These are phyloP conservation scores for Cyanoderma ruficeps DNA, from an alignment of 2,113 vertebrate species.

Conservation along the genomic window DNA sequence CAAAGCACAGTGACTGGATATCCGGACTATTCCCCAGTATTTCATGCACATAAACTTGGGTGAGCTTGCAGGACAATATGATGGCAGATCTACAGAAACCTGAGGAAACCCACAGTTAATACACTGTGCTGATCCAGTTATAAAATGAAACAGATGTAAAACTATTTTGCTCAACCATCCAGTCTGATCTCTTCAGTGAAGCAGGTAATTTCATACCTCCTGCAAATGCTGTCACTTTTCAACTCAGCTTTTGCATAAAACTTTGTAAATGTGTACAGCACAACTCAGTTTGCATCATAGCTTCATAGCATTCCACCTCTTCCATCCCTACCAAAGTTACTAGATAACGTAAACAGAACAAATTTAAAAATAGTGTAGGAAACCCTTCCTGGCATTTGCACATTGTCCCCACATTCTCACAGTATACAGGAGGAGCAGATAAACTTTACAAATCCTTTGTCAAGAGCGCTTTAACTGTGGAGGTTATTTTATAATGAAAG, in stretches of 20 bases:
- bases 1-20: not conserved
- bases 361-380: not conserved
- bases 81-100: not conserved
- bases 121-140: not conserved
- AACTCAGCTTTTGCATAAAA: not conserved
- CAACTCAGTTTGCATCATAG: not conserved
- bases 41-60: not conserved
- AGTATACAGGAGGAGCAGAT: not conserved
- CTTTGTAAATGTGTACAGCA: not conserved
- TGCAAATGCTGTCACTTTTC: not conserved
- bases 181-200: not conserved
- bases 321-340: not conserved
- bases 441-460: not conserved
- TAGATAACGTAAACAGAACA: not conserved
- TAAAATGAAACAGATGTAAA: not conserved
- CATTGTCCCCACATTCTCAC: not conserved
- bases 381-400: not conserved
- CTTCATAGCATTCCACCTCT: not conserved
- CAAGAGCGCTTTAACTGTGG: not conserved
- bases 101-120: not conserved
- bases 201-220: not conserved
- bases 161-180: not conserved
- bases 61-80: accelerated
- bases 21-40: not conserved
- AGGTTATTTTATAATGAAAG: not conserved